A percentile compares a stretch with the other conserved stretches of the same genome.
phyloP scores from a whole-genome alignment of 2,113 vertebrate genomes.

The Hyperopisus bebe region DNA sequence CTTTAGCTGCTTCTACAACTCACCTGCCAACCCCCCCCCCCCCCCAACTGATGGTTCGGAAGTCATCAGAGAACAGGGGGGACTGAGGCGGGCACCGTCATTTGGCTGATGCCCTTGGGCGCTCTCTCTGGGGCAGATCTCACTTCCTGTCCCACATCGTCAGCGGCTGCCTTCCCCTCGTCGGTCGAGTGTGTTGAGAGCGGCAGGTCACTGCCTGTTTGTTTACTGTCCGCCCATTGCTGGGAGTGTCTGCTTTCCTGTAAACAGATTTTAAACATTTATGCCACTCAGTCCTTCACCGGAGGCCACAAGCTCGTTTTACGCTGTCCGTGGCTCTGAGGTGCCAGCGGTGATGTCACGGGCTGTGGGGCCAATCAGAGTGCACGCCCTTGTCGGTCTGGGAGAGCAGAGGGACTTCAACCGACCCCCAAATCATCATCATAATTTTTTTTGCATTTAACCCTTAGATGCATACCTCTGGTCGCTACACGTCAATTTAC shows the following conservation, averaged over 20 bases:
- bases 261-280: slow-evolving; percentile 11
- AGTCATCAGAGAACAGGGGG: neutral
- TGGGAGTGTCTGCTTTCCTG: neutral
- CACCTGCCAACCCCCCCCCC: neutral
- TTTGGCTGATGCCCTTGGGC: neutral
- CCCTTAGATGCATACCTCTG: neutral
- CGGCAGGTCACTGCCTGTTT: neutral
- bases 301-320: slow-evolving; percentile 21
- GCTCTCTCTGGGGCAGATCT: neutral
- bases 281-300: neutral
- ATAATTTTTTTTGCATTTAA: neutral
- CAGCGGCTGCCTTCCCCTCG: neutral
- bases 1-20: neutral
- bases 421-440: too few relatives aligned
- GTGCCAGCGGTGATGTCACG: neutral
- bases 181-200: neutral
- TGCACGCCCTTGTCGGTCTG: neutral
- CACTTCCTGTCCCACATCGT: neutral
- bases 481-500: too few relatives aligned
- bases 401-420: neutral
- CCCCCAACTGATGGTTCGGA: neutral
- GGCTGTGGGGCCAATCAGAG: neutral
- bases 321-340: slow-evolving; percentile 4
- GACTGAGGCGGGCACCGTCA: neutral
- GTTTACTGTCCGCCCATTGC: neutral